Evolutionary conservation across 2,888 invertebrate genomes (phyloP), one percentile per base, ranked within the genome.

Genomic region (Nomada flava): DNA sequence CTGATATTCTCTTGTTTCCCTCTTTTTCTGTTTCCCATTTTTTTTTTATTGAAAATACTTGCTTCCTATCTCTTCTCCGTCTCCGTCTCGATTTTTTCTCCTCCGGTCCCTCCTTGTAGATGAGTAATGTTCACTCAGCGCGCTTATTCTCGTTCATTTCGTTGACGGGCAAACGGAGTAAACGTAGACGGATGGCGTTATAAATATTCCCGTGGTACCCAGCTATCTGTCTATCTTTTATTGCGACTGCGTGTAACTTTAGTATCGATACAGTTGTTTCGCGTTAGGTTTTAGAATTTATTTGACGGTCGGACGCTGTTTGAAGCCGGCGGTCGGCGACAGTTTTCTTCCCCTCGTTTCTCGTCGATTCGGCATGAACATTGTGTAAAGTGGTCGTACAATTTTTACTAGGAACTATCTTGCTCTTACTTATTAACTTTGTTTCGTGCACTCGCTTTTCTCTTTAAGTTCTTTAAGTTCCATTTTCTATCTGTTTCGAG

Each of bases 1-100:
- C 86, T 86, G 85, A 87, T 87, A 86, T 87, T 82, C 85, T 75
- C 83, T 83, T 83, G 80, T 87, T 84, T 87, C 81, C 60, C 62
- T 36, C 52, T 53, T 68, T 44, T 44, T 26, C 63, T 26, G 29
- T 18, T 68, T 1, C 36, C 47, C 23, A 11, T 47, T 13, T 78
- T 36, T 63, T 52, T 64, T 65, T 71, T 69, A 72, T 64, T 62
- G 79, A 79, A 64, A 83, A 57, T 50, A 73, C 47, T 79, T 57
- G n/a, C 57, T 71, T 76, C 75, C 81, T 69, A 29, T 59, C 55
- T 57, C 26, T 47, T 18, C 36, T 53, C 47, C 64, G 20, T 20
- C 68, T 78, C 50, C 52, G 13, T 60, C 57, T 65, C n/a, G 44
- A 20, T 47, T 55, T 71, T 9, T 55, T 62, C 67, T 50, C 67